Evolutionary conservation across 2,113 vertebrate species (phyloP), one percentile per base, ranked within the genome.

Genomic region (Nycticebus coucang): DNA sequence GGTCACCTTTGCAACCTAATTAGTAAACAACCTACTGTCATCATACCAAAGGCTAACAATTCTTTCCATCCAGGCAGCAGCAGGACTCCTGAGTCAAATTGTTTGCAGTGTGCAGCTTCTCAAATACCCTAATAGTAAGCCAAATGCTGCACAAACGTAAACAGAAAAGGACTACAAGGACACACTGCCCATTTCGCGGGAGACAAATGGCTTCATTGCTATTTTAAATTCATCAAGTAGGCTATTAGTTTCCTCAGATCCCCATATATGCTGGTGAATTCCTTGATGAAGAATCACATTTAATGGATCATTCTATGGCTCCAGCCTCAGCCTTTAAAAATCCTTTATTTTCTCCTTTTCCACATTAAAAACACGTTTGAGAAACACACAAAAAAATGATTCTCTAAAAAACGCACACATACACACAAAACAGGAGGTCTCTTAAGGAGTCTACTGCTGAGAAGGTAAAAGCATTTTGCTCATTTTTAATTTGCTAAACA

Each of bases 401-500:
- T 92, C 88, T 95, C 97, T 55, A 59, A 86, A 91, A 94, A 12
- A 81, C 74, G 92, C 94, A 95, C 83, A 89, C 93, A 95, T 6
- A 86, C 84, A 71, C 95, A 95, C 96, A 72, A 96, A 97, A 97
- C 97, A 91, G 94, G 93, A 96, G 97, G 96, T 97, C 83, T 95
- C 97, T 95, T 92, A 93, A 98, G 97, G 95, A 98, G 96, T 97
- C 97, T 92, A 97, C 97, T 97, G 98, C 98, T 88, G 97, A 87
- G 97, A 79, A 97, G 97, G 97, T 98, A 97, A 98, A 98, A 97
- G 97, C 97, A 94, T 97, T 98, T 98, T 98, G 97, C 98, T 98
- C 98, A 89, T 98, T 98, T 98, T 98, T 98, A 98, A 98, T 98
- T 98, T 97, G 97, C 98, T 98, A 97, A 96, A 78, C 97, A 98